These are phyloP conservation scores for Drosophila triauraria DNA, from an alignment of 1,140 invertebrate species.

Conservation along the genomic window DNA sequence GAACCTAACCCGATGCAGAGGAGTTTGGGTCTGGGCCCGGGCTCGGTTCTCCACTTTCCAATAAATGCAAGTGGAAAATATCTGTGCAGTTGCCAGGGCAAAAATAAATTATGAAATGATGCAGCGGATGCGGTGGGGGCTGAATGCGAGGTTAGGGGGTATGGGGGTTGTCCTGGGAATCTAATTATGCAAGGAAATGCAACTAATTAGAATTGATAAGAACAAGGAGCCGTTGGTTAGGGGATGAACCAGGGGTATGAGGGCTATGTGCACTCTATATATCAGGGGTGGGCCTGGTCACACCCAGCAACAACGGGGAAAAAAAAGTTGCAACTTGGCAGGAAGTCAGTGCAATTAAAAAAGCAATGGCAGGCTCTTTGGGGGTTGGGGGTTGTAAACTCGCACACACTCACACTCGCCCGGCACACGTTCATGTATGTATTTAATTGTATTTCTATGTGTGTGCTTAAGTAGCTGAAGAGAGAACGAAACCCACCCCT, in stretches of 20 bases:
- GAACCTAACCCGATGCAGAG: slow-evolving; percentile 57
- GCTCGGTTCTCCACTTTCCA: slow-evolving; percentile 55
- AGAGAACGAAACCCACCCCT: slow-evolving; percentile 74
- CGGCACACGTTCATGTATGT: slow-evolving; percentile 27
- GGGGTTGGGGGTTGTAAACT: slow-evolving; percentile 75
- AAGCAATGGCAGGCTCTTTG: slow-evolving; percentile 63
- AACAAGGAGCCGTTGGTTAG: slow-evolving; percentile 28
- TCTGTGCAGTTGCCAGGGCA: slow-evolving; percentile 47
- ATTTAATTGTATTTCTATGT: slow-evolving; percentile 58
- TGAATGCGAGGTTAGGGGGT: neutral
- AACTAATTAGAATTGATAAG: slow-evolving; percentile 78
- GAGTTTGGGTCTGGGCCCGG: slow-evolving; percentile 44
- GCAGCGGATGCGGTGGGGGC: neutral
- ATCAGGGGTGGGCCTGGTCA: slow-evolving; percentile 32
- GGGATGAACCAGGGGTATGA: neutral
- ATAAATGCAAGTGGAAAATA: slow-evolving; percentile 48
- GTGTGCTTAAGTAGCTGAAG: slow-evolving; percentile 70
- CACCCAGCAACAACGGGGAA: slow-evolving; percentile 31
- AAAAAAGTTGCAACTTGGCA: slow-evolving; percentile 75
- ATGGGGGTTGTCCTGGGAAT: slow-evolving; percentile 45
- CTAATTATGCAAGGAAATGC: slow-evolving; percentile 77
- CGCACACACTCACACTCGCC: slow-evolving; percentile 39
- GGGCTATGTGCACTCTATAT: slow-evolving; percentile 20
- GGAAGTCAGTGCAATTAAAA: slow-evolving; percentile 84
- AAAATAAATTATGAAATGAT: slow-evolving; percentile 59